A percentile compares a stretch with the other conserved stretches of the same genome.
Conservation (phyloP, 2,113 vertebrate species). For the Amphiprion percula region DNA sequence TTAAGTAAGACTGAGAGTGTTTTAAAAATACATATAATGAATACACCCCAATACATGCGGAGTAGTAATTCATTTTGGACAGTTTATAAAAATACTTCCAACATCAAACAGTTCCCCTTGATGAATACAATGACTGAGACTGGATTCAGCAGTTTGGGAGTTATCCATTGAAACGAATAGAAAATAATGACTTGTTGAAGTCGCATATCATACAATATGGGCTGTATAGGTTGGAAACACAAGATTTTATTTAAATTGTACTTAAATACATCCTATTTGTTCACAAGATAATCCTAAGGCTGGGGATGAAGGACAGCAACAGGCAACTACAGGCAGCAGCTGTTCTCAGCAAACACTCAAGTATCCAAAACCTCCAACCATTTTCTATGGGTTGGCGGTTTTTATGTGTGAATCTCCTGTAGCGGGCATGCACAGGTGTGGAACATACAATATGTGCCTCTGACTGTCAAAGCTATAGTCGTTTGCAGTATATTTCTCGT, state of each 20-base stretch:
- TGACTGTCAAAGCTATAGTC: neutral
- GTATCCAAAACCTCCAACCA: constrained; percentile 41
- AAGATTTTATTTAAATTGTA: too few relatives aligned
- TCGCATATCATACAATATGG: too few relatives aligned
- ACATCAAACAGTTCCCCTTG: neutral
- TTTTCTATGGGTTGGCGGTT: constrained; percentile 38
- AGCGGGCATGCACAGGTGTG: constrained; percentile 9
- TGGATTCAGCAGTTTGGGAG: constrained; percentile 24
- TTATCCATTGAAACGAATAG: neutral
- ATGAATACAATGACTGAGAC: constrained; percentile 21
- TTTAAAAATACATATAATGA: too few relatives aligned
- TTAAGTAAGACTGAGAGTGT: neutral
- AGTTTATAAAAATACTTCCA: neutral
- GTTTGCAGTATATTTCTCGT: neutral
- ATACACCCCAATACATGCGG: too few relatives aligned
- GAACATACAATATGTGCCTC: neutral
- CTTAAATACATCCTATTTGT: constrained; percentile 11
- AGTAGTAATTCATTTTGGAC: neutral
- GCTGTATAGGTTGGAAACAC: too few relatives aligned
- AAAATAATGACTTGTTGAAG: neutral
- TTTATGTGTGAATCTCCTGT: constrained; percentile 9
- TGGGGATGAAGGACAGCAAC: constrained; percentile 37
- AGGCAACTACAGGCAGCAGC: constrained; percentile 62
- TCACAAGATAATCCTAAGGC: constrained; percentile 11
- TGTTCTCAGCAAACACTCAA: constrained; percentile 31